Base-by-base conservation (phyloP, 2,113 vertebrate genomes). In the Arvicanthis niloticus region DNA sequence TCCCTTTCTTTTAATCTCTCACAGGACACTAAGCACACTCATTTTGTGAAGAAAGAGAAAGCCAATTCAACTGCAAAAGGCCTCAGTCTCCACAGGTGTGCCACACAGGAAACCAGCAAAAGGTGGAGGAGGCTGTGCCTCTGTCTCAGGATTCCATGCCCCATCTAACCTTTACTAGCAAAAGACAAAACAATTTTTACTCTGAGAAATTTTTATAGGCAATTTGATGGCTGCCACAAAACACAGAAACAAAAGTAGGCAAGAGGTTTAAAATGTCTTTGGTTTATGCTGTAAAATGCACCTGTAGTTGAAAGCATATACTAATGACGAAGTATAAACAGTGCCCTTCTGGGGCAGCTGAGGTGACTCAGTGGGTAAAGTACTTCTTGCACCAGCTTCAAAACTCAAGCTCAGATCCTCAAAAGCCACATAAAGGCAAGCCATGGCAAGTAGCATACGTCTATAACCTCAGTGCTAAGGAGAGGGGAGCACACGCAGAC, bases 1-100 rank as follows among this genome's bases (percentile, higher is more conserved):
- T 82, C 70, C 60, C 77, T 87, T 84, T 45, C 78, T 89, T 94
- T 91, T n/a, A 58, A 34, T 87, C 91, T 93, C 87, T 68, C 48
- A 68, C 80, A 70, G 24, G 29, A 53, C 56, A 56, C 37, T 82
- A 70, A 87, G 82, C 84, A 75, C 10, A 11, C 2, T 87, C 91
- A 92, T 37, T 96, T 65, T 92, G 80, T 90, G n/a, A 90, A 78
- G n/a, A 90, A 15, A 24, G 13, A 88, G 26, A 17, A 5, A 7
- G 45, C 88, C 60, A 68, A 48, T 85, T 24, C 70, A 51, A 19
- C 76, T n/a, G 11, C 65, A 7, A 24, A 78, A 48, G 67, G 15
- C 53, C 17, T 4, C 76, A 40, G 0, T 73, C 22, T 70, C 88
- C 5, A 53, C 7, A 37, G 62, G 29, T 0, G 34, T 2, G 65